Evolutionary conservation across 2,113 vertebrate species (phyloP).

Genomic region (Tiliqua scincoides): DNA sequence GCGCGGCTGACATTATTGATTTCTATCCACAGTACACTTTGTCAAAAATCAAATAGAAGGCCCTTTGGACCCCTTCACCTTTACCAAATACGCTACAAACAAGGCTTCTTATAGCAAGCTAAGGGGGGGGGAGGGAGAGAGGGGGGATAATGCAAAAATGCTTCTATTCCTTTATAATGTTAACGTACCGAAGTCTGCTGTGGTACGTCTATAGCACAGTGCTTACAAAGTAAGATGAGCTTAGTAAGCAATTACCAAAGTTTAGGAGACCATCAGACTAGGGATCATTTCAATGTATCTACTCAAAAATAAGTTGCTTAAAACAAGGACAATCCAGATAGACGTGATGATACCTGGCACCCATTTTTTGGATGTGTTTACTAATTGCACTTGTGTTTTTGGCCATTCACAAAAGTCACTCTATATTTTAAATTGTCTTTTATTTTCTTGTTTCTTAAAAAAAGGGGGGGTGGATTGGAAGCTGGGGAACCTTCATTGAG

Average conservation of each 20-base stretch:
- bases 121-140: conserved; percentile 32
- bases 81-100: conserved; percentile 92
- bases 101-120: conserved; percentile 84
- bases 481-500: neutral
- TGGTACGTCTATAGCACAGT: conserved; percentile 46
- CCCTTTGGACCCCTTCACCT: conserved; percentile 97
- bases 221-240: conserved; percentile 63
- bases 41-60: conserved; percentile 99
- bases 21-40: conserved; percentile 95
- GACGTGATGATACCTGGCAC: neutral
- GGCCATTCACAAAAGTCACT: neutral
- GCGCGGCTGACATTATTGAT: conserved; percentile 93
- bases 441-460: neutral
- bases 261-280: neutral
- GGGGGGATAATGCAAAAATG: conserved; percentile 60
- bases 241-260: conserved; percentile 60
- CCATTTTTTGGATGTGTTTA: neutral
- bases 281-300: neutral
- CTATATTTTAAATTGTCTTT: neutral
- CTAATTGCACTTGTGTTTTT: neutral
- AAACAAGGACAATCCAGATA: neutral
- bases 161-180: conserved; percentile 66
- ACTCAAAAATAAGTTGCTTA: neutral
- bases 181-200: conserved; percentile 52
- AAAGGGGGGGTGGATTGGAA: neutral